Evolutionary conservation across 2,797 vertebrate genomes (phyloP).

Genomic region (Sebastes diaconus): DNA sequence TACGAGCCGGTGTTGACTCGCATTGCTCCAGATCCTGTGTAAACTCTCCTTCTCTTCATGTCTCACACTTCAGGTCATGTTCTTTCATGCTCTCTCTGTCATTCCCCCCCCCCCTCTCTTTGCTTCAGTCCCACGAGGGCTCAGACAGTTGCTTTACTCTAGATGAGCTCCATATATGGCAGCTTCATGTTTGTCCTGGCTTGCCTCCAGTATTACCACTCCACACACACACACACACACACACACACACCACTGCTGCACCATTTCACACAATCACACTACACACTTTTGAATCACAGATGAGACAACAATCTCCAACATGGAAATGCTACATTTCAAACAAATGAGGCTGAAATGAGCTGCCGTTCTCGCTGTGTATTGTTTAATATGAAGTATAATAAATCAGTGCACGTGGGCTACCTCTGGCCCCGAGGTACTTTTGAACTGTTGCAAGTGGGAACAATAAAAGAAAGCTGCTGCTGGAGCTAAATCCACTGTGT

Average conservation of each 20-base stretch:
- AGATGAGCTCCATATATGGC: slow-evolving; percentile 84
- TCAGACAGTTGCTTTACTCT: slow-evolving; percentile 79
- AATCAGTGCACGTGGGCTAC: slow-evolving; percentile 11
- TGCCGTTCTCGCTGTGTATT: slow-evolving; percentile 17
- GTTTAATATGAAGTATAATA: slow-evolving; percentile 20
- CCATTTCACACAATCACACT: slow-evolving; percentile 39
- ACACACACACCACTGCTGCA: slow-evolving; percentile 22
- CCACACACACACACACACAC: slow-evolving; percentile 22
- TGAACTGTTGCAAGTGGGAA: not conserved
- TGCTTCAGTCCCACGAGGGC: slow-evolving; percentile 47
- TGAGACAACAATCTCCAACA: slow-evolving; percentile 34
- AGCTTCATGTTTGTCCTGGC: slow-evolving; percentile 83
- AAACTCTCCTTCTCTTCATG: slow-evolving; percentile 33
- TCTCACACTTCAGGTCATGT: slow-evolving; percentile 54
- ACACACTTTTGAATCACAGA: slow-evolving; percentile 45
- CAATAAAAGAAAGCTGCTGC: not conserved
- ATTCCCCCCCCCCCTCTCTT: not conserved
- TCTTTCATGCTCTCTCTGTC: slow-evolving; percentile 43
- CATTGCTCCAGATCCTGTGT: slow-evolving; percentile 23
- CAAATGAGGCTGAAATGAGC: slow-evolving; percentile 56
- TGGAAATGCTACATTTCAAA: slow-evolving; percentile 60
- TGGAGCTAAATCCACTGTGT: not conserved
- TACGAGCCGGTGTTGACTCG: slow-evolving; percentile 45
- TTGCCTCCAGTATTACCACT: slow-evolving; percentile 72
- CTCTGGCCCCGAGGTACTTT: not conserved